Base-by-base conservation (phyloP, 1,140 invertebrate genomes). In the Telenomus remus region DNA sequence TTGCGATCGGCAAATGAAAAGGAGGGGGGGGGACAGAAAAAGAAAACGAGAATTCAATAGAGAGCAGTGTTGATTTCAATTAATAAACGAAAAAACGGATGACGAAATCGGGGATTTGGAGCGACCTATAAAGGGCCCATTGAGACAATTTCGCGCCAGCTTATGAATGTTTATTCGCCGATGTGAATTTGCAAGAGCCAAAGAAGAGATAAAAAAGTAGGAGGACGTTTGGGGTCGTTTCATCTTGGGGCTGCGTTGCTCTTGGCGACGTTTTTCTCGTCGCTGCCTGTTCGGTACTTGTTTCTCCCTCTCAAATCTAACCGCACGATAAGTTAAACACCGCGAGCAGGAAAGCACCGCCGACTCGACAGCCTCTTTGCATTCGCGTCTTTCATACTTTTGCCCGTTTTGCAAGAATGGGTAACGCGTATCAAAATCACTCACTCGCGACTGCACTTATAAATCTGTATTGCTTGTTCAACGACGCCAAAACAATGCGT, bases 241-340 rank as follows among this genome's bases (percentile, higher is more conserved):
- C 27, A 44, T 57, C 47, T 11, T 50, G 46, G 15, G 37, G 49
- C 46, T 42, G 47, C 47, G 35, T 56, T 43, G 27, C 44, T 56
- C 56, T 60, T 51, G 42, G 47, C 19, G 64, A 75, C 63, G 63
- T 27, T 54, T 63, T 69, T 69, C 49, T 51, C 47, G 11, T 50
- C 19, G 1, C 48, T 73, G 35, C 42, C 48, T 42, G 50, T n/a
- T 65, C 46, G 42, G 14, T 44, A 64, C 60, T 65, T 65, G n/a
- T 73, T 60, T 27, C 44, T 66, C 55, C 70, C 66, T 63, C 71
- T 53, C 47, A 53, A 71, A 70, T 78, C 76, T 61, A 43, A 43
- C 51, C 66, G 11, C n/a, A 50, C 70, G 66, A 74, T 79, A 77
- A 64, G 65, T 78, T 81, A 74, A 79, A 79, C 73, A 64, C 37